Evolutionary conservation across 1,140 invertebrate species (phyloP), one percentile per base, ranked within the genome.

Genomic region (Holcopasites calliopsidis): DNA sequence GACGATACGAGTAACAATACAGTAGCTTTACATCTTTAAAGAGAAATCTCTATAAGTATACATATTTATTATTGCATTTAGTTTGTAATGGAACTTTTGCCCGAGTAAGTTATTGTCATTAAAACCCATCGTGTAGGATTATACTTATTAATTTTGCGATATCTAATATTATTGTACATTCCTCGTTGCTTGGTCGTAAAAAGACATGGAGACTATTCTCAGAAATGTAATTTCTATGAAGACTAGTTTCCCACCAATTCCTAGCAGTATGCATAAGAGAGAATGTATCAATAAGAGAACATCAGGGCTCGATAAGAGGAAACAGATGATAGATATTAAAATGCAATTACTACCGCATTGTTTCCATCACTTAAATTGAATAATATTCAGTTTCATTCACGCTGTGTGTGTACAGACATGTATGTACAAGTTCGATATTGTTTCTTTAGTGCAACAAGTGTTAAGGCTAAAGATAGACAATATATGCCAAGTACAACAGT

Each of bases 1-100:
- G 90, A 76, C 80, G 89, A 61, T 91, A 90, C 57, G 90, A 90
- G 54, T 90, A 87, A 13, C 38, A 40, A 47, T n/a, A 62, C 23
- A n/a, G 1, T 70, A 64, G 55, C 8, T 7, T 38, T 35, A n/a
- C 10, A 47, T 4, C 11, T 13, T 28, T 47, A 61, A 66, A 55
- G 13, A 47, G 35, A 52, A 28, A 60, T 60, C 31, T 52, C 28
- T 47, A 64, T n/a, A n/a, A 76, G 10, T 47, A 61, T 28, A 64
- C 38, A 74, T 77, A 84, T 82, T 84, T 84, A 84, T 79, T 82
- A 28, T 81, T 54, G 76, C 79, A 82, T 74, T 77, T 84, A 77
- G 55, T 6, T 42, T 10, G 8, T 79, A 80, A 72, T 44, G 2
- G 31, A 66, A 52, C 57, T 44, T 68, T 42, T 57, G 26, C 47